Evolutionary conservation across 2,113 vertebrate genomes (phyloP).

Genomic region (Rousettus leschenaultii): DNA sequence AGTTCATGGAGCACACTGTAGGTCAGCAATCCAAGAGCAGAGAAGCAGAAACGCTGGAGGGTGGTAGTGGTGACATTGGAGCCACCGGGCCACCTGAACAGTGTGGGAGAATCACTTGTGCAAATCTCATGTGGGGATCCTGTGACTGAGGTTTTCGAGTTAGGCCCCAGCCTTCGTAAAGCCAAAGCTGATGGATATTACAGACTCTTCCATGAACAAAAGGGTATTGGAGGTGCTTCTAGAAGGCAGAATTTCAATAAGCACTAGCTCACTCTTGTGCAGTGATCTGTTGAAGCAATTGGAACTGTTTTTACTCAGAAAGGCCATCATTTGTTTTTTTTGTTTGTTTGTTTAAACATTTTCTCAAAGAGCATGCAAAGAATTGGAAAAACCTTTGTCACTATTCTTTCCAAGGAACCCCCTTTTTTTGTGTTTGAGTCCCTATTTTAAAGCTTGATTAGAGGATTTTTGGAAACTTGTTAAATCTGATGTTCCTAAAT

Average conservation of each 20-base stretch:
- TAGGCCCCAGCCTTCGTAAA: neutral
- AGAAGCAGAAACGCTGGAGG: neutral
- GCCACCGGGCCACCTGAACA: neutral
- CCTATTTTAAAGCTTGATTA: constrained; percentile 69
- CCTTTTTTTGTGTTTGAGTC: constrained; percentile 57
- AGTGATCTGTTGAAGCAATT: constrained; percentile 84
- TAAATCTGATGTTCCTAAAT: constrained; percentile 57
- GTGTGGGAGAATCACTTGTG: neutral
- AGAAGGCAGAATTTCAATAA: constrained; percentile 79
- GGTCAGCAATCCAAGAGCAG: neutral
- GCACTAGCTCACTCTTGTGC: constrained; percentile 79
- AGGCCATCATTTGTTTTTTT: constrained; percentile 76
- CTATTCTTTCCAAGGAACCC: constrained; percentile 70
- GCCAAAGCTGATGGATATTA: constrained; percentile 79
- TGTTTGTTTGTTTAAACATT: constrained; percentile 80
- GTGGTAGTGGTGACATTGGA: too few relatives aligned
- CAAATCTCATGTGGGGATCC: neutral
- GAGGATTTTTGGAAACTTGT: constrained; percentile 70
- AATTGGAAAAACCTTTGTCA: constrained; percentile 76
- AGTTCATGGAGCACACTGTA: neutral
- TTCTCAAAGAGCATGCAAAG: constrained; percentile 78
- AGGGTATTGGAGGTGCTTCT: constrained; percentile 75
- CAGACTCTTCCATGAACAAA: constrained; percentile 77
- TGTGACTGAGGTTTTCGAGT: neutral
- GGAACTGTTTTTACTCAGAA: constrained; percentile 79